Base-by-base conservation (phyloP, 2,113 vertebrate genomes). In the Abramis brama region DNA sequence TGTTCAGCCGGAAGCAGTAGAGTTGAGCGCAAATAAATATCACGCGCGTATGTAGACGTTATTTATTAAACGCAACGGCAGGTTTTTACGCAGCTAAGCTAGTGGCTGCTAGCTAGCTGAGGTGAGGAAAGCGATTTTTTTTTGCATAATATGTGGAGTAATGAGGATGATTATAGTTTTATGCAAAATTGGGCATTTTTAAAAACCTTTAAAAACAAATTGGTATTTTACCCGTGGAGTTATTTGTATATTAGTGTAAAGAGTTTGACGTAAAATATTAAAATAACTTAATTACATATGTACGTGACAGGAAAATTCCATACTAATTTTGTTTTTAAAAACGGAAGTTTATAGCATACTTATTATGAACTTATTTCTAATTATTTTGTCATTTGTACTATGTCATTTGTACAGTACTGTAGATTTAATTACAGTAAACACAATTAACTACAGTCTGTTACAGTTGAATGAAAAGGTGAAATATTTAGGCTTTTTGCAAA, bases 41-140 rank as follows among this genome's bases (percentile, higher is more conserved):
- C 80, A 85, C 75, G 45, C 50, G 88, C 25, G 84, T 83, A 88
- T 88, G 89, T 86, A 74, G 87, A 87, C 74, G 73, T 80, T 89
- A 90, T 88, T 88, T 83, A 83, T 78, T 76, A 82, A 86, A 90
- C 83, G 79, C 70, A 88, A 62, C 82, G 87, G 86, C 91, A 86
- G 90, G 82, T 89, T 66, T 92, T 91, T 92, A 92, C 91, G 91
- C 91, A 83, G 93, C 92, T 93, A 94, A 89, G 94, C 92, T 94
- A 93, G 91, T 91, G 71, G 92, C 89, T 88, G 91, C 91, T 93
- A 85, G 91, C 93, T 90, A 91, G 76, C 87, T 82, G 91, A 90
- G 89, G 85, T 86, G 88, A 84, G 62, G 76, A 82, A 86, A 78
- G 55, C 45, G 15, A 9, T 19, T 60, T 47, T 19, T 17, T 75